Base-by-base conservation (phyloP, 2,888 invertebrate genomes). In the Achlya flavicornis region DNA sequence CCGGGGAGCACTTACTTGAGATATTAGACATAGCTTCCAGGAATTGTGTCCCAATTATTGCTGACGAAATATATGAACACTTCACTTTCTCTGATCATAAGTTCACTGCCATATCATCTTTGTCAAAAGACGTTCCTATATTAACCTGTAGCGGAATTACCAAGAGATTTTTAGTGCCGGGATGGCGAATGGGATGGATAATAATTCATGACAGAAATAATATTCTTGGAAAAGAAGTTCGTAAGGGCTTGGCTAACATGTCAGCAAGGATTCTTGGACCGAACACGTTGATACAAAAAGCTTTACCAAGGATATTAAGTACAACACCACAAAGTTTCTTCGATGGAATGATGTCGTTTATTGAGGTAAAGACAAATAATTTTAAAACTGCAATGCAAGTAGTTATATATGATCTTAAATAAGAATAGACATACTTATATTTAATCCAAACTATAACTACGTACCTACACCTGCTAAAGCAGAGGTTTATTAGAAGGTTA, bases 181-280 rank as follows among this genome's bases (percentile, higher is more conserved):
- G 99, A 11, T 99, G 99, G 99, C 94, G 99, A 79, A 94, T 98
- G 92, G 99, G 99, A 0, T 99, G 99, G 99, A 96, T 99, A 68
- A 95, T 98, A 8, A 95, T 99, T 66, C 97, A 99, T 84, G 99
- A 99, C 89, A 95, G 97, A 60, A 93, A 96, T 62, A 95, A 95
- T 65, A 94, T 96, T 66, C 95, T 97, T 62, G 94, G 94, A 16
- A 89, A 93, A 64, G 89, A 90, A 68, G 70, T 89, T 73, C 92
- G 86, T 48, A 91, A 67, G 64, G 96, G 95, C 0, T 76, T 95
- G 14, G 77, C 79, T 43, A 95, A 94, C 67, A 94, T 99, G 78
- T 97, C 97, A 63, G 97, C 97, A 76, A 95, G 98, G 76, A 98
- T 98, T 71, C 96, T 99, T 64, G 99, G 99, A 1, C 97, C 98